These are phyloP conservation scores for Eulemur rufifrons DNA, from an alignment of 2,113 vertebrate genomes.

Conservation along the genomic window DNA sequence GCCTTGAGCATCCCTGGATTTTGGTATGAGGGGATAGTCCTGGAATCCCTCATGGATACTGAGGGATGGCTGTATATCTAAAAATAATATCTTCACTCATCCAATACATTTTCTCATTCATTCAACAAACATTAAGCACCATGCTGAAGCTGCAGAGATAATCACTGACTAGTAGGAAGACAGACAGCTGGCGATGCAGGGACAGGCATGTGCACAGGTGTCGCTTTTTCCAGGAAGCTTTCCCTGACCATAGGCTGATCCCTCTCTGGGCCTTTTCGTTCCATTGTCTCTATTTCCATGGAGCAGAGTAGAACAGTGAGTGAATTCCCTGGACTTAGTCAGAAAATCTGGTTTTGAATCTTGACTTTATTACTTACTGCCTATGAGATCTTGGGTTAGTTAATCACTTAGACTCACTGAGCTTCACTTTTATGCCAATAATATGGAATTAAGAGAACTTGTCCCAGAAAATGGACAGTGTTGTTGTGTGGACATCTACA, in stretches of 20 bases:
- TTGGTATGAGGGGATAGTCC: too few relatives aligned
- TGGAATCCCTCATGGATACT: too few relatives aligned
- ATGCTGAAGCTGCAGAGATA: not conserved
- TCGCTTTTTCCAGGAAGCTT: not conserved
- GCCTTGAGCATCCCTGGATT: not conserved
- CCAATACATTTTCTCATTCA: not conserved
- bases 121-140: not conserved
- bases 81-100: not conserved
- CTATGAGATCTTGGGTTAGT: not conserved
- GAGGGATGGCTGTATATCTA: too few relatives aligned
- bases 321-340: not conserved
- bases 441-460: not conserved
- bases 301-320: not conserved
- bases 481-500: not conserved
- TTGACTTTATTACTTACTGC: not conserved
- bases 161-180: not conserved
- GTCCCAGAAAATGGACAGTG: not conserved
- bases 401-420: not conserved
- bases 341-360: conserved; percentile 28
- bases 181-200: too few relatives aligned
- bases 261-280: not conserved
- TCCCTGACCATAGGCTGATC: not conserved
- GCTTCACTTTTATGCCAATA: not conserved
- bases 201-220: accelerated
- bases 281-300: not conserved